phyloP scores from a whole-genome alignment of 2,113 vertebrate species.

The Gadus chalcogrammus region DNA sequence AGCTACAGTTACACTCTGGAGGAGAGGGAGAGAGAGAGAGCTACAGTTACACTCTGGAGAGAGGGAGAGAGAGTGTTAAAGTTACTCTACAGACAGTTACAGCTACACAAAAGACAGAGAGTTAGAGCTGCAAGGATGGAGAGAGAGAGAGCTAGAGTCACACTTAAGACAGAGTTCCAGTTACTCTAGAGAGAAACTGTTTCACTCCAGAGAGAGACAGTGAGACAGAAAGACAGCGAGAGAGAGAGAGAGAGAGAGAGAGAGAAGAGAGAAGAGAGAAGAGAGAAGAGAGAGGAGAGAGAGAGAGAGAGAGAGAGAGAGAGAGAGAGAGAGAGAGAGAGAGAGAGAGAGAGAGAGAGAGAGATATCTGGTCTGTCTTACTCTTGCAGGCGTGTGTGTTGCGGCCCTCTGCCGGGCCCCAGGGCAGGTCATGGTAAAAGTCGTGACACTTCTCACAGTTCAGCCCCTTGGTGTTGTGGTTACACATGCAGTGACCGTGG shows the following conservation, averaged over 20 bases:
- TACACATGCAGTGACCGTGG: constrained; percentile 95
- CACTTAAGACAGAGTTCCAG: background rate
- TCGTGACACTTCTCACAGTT: constrained; percentile 95
- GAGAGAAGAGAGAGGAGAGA: background rate
- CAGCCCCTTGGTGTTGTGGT: constrained; percentile 93
- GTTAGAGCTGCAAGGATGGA: no score
- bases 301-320: background rate
- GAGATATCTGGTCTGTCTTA: constrained; percentile 52
- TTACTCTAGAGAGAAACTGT: no score
- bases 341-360: background rate
- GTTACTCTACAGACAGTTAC: no score
- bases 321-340: background rate
- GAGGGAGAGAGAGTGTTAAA: no score
- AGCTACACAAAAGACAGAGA: no score
- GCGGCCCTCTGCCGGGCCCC: constrained; percentile 93
- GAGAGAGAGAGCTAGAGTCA: background rate
- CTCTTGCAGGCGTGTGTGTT: constrained; percentile 95
- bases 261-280: no score
- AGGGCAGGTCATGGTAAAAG: constrained; percentile 92
- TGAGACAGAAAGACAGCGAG: no score
- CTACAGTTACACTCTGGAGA: no score
- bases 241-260: no score
- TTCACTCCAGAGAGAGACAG: no score
- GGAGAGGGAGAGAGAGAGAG: constrained; percentile 5
- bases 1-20: constrained; percentile 84